Base-by-base conservation (phyloP, 1,140 invertebrate genomes). In the Drosophila bocki region DNA sequence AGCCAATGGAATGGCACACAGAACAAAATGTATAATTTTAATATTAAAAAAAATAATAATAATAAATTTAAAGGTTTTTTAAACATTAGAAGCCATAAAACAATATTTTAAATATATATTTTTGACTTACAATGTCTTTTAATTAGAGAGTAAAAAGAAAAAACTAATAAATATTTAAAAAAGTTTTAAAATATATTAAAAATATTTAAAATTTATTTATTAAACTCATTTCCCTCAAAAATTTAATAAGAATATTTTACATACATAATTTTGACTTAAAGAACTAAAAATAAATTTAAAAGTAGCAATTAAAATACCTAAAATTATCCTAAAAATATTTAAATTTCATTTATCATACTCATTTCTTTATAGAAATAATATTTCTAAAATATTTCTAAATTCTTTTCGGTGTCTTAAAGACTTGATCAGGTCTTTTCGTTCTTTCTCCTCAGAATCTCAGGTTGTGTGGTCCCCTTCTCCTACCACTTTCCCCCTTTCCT, bases 401-500 rank as follows among this genome's bases (percentile, higher is more conserved):
- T 64, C 0, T 64, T 64, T 64, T 15, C 29, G 13, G 62, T 64
- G 62, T 62, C 11, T 1, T n/a, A 5, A n/a, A 41, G 15, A 35
- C 42, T 12, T 26, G 15, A 57, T 64, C 62, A 64, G 62, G 57
- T 64, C 54, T 48, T 60, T 15, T 9, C 37, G 13, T n/a, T 61
- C 45, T 53, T 61, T 61, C 59, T 17, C 60, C 26, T 13, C 32
- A 35, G 39, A 65, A 44, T 65, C 62, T 44, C 62, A 62, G 62
- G 39, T 62, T 65, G 62, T 65, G 62, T 65, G 57, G 33, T 54
- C 29, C 54, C 57, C 56, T 58, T 17, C 53, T 56, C 17, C 12
- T 26, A 12, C 39, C n/a, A 19, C 39, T 22, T 42, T 57, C 35
- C 54, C 35, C 54, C 35, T 12, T 26, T 57, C 15, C 19, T 15